Evolutionary conservation across 2,113 vertebrate genomes (phyloP), one percentile per base, ranked within the genome.

Genomic region (Nestor notabilis): DNA sequence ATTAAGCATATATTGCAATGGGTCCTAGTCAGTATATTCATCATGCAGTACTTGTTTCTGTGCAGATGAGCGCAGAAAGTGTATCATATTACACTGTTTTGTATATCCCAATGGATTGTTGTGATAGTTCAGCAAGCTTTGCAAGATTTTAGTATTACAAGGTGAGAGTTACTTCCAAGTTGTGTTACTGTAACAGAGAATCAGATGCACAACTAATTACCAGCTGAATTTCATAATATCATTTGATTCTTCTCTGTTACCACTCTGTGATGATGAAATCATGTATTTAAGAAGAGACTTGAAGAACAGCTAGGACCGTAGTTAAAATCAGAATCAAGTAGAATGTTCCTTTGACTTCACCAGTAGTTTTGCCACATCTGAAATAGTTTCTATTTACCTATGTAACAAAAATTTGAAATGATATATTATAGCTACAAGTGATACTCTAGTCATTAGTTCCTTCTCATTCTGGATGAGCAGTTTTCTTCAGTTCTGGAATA

Each of bases 401-500:
- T 58, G n/a, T 41, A 55, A 70, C 28, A 87, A 92, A 93, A 83
- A 56, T 35, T 46, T 37, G 16, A 77, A 64, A 19, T 43, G 7
- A 49, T 86, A 53, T 70, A 39, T 19, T 49, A 11, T 23, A 86
- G 21, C 41, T 85, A 28, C 10, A 43, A 28, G 31, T 0, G 0
- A 39, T 94, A 94, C 41, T 87, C n/a, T 68, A 37, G 37, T 63
- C 46, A 14, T 52, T 63, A 53, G n/a, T 87, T 94, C 74, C 95
- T 91, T 80, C 63, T 96, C 2, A 8, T 97, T 95, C 87, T 94
- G 86, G 76, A 80, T 91, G 60, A 65, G 15, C 33, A 85, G 37
- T 75, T 44, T 43, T 89, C 43, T 93, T 68, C 5, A 8, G 78
- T 85, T 97, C 63, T 97, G 77, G 66, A 95, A 86, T 76, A 82